Conservation (phyloP, 2,113 vertebrate species). For the Pholis gunnellus region DNA sequence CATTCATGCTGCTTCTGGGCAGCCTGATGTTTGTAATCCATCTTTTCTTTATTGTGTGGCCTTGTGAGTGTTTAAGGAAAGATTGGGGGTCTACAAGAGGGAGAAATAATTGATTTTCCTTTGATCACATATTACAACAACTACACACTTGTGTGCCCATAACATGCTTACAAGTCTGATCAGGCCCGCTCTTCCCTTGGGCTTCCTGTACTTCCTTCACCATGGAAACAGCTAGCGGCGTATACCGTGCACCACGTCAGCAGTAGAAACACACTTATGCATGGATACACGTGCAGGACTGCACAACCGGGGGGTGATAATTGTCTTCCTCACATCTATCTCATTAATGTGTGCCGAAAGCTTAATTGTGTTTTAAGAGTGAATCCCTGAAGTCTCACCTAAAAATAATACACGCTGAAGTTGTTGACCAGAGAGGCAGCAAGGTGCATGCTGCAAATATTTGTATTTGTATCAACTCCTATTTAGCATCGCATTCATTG, state of each 20-base stretch:
- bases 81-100: not conserved
- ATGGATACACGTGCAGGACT: slow-evolving; percentile 3
- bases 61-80: slow-evolving; percentile 3
- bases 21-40: not conserved
- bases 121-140: not conserved
- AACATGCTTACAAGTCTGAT: slow-evolving; percentile 50
- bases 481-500: not conserved
- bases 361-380: not conserved
- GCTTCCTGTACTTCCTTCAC: slow-evolving; percentile 52
- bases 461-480: not conserved
- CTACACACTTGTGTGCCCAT: slow-evolving; percentile 1
- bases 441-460: not conserved
- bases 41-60: not conserved
- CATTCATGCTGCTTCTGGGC: not conserved
- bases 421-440: not conserved
- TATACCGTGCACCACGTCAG: not conserved
- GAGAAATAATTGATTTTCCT: slow-evolving; percentile 10
- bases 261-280: not conserved
- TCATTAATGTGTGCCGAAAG: slow-evolving; percentile 17
- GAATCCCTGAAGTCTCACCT: slow-evolving; percentile 19
- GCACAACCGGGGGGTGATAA: not conserved
- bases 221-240: slow-evolving; percentile 51
- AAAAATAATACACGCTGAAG: not conserved
- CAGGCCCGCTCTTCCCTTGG: slow-evolving; percentile 36
- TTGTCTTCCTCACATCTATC: slow-evolving; percentile 15